These are phyloP conservation scores for Aleiodes sp. DNA, from an alignment of 1,140 invertebrate genomes.

Conservation along the genomic window DNA sequence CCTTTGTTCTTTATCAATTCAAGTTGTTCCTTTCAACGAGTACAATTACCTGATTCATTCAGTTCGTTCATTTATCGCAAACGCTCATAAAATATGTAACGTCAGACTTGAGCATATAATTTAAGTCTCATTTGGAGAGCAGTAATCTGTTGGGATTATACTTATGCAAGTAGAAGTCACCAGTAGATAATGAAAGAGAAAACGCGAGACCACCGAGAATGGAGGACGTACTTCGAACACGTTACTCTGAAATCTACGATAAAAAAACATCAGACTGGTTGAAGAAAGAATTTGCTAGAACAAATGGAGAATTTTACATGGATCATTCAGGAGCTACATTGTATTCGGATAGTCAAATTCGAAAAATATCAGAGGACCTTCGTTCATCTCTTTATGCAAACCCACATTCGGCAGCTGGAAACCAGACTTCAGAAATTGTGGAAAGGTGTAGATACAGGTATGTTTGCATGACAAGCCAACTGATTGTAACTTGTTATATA, in stretches of 20 bases:
- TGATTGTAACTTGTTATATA: slow-evolving; percentile 6
- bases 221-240: slow-evolving; percentile 32
- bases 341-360: slow-evolving; percentile 81
- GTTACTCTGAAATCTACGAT: slow-evolving; percentile 46
- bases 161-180: too few species aligned
- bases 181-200: too few species aligned
- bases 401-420: slow-evolving; percentile 84
- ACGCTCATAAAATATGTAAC: too few species aligned
- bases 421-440: slow-evolving; percentile 79
- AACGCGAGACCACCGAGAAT: slow-evolving; percentile 36
- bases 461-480: slow-evolving; percentile 32
- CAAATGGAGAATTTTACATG: slow-evolving; percentile 71
- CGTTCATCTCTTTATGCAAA: slow-evolving; percentile 84
- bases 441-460: slow-evolving; percentile 84
- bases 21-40: too few species aligned
- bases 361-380: slow-evolving; percentile 74
- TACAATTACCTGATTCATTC: too few species aligned
- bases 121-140: too few species aligned
- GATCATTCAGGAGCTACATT: slow-evolving; percentile 91
- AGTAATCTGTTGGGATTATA: too few species aligned
- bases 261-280: slow-evolving; percentile 38
- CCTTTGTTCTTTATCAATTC: too few species aligned
- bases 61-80: too few species aligned
- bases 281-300: slow-evolving; percentile 47
- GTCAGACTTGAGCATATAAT: too few species aligned